Base-by-base conservation (phyloP, 2,888 invertebrate genomes). In the Mesorhabditis belari region DNA sequence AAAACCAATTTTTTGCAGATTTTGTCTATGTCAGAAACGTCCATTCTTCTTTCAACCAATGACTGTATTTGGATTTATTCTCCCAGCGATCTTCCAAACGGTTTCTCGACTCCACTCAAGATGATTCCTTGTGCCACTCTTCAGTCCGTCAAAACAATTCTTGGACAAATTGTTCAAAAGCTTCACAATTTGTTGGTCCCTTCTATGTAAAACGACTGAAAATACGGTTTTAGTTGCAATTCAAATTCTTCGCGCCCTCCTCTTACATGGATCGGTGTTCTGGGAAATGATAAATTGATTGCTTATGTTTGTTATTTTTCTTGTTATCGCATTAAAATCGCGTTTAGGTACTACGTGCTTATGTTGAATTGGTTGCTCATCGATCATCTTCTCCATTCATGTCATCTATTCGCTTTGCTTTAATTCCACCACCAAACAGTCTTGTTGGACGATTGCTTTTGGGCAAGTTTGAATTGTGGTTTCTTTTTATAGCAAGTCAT, bases 361-460 rank as follows among this genome's bases (percentile, higher is more conserved):
- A 79, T 60, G 77, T 80, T 23, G 79, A 78, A 49, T 65, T 73
- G 17, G 67, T 79, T n/a, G 71, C 66, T 9, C 77, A 80, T 59
- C 81, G 79, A 60, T 69, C 77, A 2, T 66, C 72, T 17, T 68
- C 75, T 58, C 76, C 77, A 12, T 80, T 77, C 75, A 66, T 80
- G 35, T 67, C 71, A 56, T 79, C 77, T 61, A 65, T 81, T 12
- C 64, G 77, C 28, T 81, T 80, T 62, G 66, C 70, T 5, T 50
- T 80, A 5, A 65, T 81, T 28, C 66, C 74, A 12, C 74, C 77
- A 21, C 71, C 77, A 6, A 65, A 62, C 50, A 73, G 74, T 0
- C 67, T 74, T 6, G 57, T 74, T 25, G 76, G 75, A 26, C 63
- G 68, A 29, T 58, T 70, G 2, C 61, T 71, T 9, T 63, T 66